Conservation (phyloP, 2,888 invertebrate species). For the Ferrisia virgata region DNA sequence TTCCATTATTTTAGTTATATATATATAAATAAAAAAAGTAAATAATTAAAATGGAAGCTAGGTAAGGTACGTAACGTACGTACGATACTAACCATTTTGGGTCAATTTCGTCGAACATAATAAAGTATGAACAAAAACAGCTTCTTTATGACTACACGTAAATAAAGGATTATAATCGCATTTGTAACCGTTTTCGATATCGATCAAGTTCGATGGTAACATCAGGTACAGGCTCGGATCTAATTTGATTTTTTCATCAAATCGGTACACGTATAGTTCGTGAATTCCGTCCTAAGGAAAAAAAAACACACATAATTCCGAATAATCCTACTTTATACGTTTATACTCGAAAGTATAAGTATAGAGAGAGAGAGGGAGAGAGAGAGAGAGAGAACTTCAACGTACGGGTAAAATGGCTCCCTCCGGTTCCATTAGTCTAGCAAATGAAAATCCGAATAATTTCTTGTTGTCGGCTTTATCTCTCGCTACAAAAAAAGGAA, state of each 20-base stretch:
- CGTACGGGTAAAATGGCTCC: constrained; percentile 69
- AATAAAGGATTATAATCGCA: constrained; percentile 58
- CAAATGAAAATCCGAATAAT: constrained; percentile 86
- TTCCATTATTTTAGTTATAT: too few relatives aligned
- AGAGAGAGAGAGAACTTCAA: too few relatives aligned
- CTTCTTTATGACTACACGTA: constrained; percentile 78
- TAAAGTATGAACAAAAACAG: constrained; percentile 74
- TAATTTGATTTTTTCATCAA: constrained; percentile 71
- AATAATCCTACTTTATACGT: background rate
- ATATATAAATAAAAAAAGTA: constrained; percentile 27
- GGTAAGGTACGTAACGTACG: too few relatives aligned
- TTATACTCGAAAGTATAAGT: too few relatives aligned
- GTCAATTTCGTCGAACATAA: constrained; percentile 95
- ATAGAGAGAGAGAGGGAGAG: too few relatives aligned
- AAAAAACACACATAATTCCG: background rate
- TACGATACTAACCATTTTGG: constrained; percentile 81
- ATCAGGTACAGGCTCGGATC: constrained; percentile 59
- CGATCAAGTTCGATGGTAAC: constrained; percentile 56
- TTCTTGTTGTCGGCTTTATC: constrained; percentile 85
- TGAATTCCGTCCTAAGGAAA: constrained; percentile 72
- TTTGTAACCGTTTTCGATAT: constrained; percentile 54
- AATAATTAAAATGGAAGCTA: too few relatives aligned
- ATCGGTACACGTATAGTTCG: constrained; percentile 89
- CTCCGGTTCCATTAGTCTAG: constrained; percentile 83
- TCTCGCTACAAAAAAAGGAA: constrained; percentile 62